Percentiles rank a stretch among this genome's conserved stretches.
These are phyloP conservation scores for Metopolophium dirhodum DNA, from an alignment of 1,140 invertebrate species.

Conservation along the genomic window DNA sequence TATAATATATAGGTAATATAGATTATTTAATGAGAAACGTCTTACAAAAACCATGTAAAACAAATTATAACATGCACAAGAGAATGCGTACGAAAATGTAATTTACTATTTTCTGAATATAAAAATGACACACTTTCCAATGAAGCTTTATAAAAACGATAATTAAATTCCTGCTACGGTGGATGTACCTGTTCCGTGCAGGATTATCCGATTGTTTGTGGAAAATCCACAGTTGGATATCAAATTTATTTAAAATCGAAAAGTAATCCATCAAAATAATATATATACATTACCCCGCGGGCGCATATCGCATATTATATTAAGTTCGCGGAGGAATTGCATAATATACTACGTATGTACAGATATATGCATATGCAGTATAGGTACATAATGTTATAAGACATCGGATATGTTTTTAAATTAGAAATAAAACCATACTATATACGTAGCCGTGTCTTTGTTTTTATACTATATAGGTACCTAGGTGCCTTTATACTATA, in stretches of 20 bases:
- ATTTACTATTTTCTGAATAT: background rate
- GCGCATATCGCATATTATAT: too few species aligned
- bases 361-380: background rate
- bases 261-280: background rate
- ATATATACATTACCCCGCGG: background rate
- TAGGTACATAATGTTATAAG: background rate
- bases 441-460: background rate
- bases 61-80: background rate
- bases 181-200: background rate
- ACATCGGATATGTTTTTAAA: background rate
- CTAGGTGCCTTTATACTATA: background rate
- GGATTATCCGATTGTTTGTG: background rate
- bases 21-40: background rate
- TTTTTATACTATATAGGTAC: background rate
- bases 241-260: background rate
- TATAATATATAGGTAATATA: background rate
- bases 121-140: slow-evolving; percentile 11
- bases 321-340: background rate
- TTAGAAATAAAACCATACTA: background rate
- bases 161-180: background rate
- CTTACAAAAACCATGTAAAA: slow-evolving; percentile 5
- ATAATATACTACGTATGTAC: background rate
- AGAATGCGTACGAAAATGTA: slow-evolving; percentile 4
- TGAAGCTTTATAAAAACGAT: background rate
- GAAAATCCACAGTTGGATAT: background rate